These are phyloP conservation scores for Subanguina moxae DNA, from an alignment of 1,140 invertebrate genomes.

Conservation along the genomic window DNA sequence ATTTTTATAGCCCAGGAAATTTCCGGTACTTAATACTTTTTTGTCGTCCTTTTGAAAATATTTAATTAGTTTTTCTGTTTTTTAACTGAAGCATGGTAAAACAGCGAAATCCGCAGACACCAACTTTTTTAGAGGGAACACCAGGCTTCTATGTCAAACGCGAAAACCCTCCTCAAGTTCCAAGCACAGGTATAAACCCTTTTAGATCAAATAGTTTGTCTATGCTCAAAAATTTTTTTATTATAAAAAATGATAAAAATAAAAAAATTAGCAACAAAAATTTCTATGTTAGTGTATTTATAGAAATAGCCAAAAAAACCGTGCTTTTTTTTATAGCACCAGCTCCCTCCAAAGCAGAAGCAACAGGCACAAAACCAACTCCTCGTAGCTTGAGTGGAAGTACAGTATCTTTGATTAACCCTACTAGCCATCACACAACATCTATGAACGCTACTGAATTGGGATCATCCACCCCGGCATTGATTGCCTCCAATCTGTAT, in stretches of 20 bases:
- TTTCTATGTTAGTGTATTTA: background rate
- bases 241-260: background rate
- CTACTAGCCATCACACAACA: background rate
- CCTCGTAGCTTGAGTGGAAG: conserved; percentile 3
- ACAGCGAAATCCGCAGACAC: conserved; percentile 12
- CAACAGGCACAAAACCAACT: background rate
- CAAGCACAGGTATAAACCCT: conserved; percentile 18
- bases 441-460: background rate
- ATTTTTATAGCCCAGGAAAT: too few species aligned
- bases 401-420: background rate
- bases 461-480: background rate
- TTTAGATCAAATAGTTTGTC: too few species aligned
- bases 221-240: background rate
- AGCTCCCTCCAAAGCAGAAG: background rate
- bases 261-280: too few species aligned
- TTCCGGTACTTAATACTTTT: too few species aligned
- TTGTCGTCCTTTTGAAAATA: too few species aligned
- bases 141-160: conserved; percentile 26
- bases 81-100: too few species aligned
- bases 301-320: background rate
- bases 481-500: conserved; percentile 2
- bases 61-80: too few species aligned
- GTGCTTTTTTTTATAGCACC: background rate
- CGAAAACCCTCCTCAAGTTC: conserved; percentile 24
- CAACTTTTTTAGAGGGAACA: conserved; percentile 29